Conservation (phyloP, 2,113 vertebrate genomes). For the Epinephelus cyanopodus region DNA sequence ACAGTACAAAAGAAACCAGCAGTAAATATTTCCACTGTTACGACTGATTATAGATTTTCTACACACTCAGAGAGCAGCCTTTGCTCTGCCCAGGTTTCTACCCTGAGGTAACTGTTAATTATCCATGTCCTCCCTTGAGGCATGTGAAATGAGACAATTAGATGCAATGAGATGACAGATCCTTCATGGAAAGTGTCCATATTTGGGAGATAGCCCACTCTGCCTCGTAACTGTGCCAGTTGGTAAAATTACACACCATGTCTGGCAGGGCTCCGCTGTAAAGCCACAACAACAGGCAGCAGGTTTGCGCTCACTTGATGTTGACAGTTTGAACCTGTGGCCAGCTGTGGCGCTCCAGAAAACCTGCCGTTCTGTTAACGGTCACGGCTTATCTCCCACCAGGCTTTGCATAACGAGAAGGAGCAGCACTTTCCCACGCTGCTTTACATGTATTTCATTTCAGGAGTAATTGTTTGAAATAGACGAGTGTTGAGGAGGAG, state of each 20-base stretch:
- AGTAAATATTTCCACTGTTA: not conserved
- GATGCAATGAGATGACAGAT: constrained; percentile 29
- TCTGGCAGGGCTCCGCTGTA: constrained; percentile 36
- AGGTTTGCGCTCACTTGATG: constrained; percentile 48
- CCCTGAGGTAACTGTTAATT: constrained; percentile 32
- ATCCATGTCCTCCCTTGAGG: constrained; percentile 46
- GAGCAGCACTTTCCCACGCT: constrained; percentile 67
- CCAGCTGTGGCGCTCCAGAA: constrained; percentile 65
- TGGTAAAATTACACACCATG: constrained; percentile 41
- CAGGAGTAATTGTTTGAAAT: constrained; percentile 36
- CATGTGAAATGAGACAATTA: constrained; percentile 22
- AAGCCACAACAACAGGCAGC: constrained; percentile 70
- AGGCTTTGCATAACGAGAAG: constrained; percentile 81
- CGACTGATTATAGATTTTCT: constrained; percentile 13
- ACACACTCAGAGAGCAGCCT: not conserved
- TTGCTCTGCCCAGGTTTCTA: constrained; percentile 38
- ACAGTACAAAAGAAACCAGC: not conserved
- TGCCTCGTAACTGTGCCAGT: constrained; percentile 15
- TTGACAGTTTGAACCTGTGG: constrained; percentile 80
- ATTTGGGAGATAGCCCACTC: constrained; percentile 4
- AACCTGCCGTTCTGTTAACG: constrained; percentile 75
- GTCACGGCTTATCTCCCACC: constrained; percentile 75
- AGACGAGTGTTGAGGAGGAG: constrained; percentile 34
- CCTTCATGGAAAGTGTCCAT: constrained; percentile 12
- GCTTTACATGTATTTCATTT: constrained; percentile 71